Percentiles rank a stretch among this genome's conserved stretches.
These are phyloP conservation scores for Cyphomyrus plagiostoma DNA, from an alignment of 2,113 vertebrate genomes.

Conservation along the genomic window DNA sequence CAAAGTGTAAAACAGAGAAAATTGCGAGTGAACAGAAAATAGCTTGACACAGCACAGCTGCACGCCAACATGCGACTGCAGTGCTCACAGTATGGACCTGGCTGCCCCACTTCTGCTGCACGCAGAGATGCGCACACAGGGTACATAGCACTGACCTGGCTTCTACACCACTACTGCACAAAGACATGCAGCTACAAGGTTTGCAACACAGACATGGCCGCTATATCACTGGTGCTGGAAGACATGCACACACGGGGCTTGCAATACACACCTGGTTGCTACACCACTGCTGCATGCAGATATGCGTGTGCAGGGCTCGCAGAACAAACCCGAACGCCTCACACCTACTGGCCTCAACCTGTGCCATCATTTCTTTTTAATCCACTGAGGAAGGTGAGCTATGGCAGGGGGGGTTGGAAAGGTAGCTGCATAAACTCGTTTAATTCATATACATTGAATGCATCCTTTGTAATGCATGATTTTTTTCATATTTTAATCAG, in stretches of 20 bases:
- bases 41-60: neutral
- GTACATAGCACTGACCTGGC: neutral
- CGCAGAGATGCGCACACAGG: neutral
- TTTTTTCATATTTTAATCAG: slow-evolving; percentile 32
- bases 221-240: neutral
- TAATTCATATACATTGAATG: neutral
- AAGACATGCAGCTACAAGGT: neutral
- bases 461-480: neutral
- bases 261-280: neutral
- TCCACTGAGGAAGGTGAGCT: neutral
- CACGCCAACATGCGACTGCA: neutral
- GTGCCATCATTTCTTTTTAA: neutral
- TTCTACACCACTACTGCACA: neutral
- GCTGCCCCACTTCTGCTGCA: neutral
- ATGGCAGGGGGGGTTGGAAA: neutral
- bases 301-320: neutral
- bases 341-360: neutral
- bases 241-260: neutral
- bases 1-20: neutral
- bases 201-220: neutral
- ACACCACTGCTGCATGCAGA: neutral
- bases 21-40: neutral
- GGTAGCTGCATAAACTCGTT: neutral
- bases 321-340: neutral
- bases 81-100: neutral